Percentiles rank a stretch among this genome's conserved stretches.
Conservation (phyloP, 1,140 invertebrate genomes). For the Coptotermes formosanus region DNA sequence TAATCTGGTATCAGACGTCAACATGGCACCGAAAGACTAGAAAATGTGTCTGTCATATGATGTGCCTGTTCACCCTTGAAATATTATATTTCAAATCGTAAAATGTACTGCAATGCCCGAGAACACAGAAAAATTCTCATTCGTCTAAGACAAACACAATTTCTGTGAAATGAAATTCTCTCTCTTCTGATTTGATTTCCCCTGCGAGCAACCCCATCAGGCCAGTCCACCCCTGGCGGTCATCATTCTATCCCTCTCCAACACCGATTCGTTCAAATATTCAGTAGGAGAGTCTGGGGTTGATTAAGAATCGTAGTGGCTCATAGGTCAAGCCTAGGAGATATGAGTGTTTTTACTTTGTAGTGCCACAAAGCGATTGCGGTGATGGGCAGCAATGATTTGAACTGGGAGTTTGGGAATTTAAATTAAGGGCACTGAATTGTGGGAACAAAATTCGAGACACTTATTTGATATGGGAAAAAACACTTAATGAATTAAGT, state of each 20-base stretch:
- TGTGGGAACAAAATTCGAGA: too few relatives aligned
- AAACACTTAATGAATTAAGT: too few relatives aligned
- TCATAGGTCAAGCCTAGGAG: too few relatives aligned
- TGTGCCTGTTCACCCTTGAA: neutral
- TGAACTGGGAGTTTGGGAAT: too few relatives aligned
- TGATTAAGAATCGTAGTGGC: neutral
- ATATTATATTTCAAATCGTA: neutral
- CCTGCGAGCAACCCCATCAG: neutral
- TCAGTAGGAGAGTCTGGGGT: neutral
- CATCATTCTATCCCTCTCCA: neutral
- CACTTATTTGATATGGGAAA: too few relatives aligned
- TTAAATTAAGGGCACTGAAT: too few relatives aligned
- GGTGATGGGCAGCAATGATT: too few relatives aligned
- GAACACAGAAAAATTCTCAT: neutral
- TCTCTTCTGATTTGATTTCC: constrained; percentile 7
- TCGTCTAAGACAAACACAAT: neutral
- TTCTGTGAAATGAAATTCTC: constrained; percentile 10
- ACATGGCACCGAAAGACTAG: too few relatives aligned
- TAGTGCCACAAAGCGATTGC: too few relatives aligned
- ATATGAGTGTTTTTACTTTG: too few relatives aligned
- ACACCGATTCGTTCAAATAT: neutral
- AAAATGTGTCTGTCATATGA: too few relatives aligned
- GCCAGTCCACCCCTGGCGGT: neutral
- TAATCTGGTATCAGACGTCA: too few relatives aligned
- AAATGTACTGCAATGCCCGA: neutral